Evolutionary conservation across 2,113 vertebrate genomes (phyloP).

Genomic region (Budorcas taxicolor): DNA sequence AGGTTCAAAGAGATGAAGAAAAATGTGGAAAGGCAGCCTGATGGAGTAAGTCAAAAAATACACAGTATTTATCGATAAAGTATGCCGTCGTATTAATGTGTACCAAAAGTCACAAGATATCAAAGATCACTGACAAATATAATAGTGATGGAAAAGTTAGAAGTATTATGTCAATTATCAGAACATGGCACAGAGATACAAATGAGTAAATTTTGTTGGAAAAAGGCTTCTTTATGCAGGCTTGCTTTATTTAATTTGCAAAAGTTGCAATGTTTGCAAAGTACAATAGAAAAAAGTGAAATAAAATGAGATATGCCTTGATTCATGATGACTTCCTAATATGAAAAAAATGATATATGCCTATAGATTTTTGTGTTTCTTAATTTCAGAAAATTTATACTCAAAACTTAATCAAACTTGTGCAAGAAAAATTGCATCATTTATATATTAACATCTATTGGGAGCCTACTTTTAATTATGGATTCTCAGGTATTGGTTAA

Average conservation of each 20-base stretch:
- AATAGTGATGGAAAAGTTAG: neutral
- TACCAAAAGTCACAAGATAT: neutral
- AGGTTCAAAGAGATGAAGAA: neutral
- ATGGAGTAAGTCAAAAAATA: neutral
- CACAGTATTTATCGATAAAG: neutral
- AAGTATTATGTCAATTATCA: neutral
- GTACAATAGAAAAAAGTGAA: neutral
- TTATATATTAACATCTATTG: neutral
- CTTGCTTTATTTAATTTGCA: neutral
- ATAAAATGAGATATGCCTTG: neutral
- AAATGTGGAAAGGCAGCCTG: neutral
- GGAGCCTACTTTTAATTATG: neutral
- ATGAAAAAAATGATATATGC: neutral
- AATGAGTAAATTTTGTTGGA: neutral
- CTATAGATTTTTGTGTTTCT: neutral
- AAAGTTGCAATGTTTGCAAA: neutral
- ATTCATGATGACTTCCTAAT: neutral
- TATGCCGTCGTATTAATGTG: neutral
- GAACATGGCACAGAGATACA: neutral
- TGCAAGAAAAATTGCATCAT: neutral
- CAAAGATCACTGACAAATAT: neutral
- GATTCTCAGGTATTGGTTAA: neutral
- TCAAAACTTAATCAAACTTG: neutral
- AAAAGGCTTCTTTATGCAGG: neutral
- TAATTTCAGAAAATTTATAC: neutral